Evolutionary conservation across 2,888 invertebrate genomes (phyloP).

Genomic region (Agriopis leucophaearia): DNA sequence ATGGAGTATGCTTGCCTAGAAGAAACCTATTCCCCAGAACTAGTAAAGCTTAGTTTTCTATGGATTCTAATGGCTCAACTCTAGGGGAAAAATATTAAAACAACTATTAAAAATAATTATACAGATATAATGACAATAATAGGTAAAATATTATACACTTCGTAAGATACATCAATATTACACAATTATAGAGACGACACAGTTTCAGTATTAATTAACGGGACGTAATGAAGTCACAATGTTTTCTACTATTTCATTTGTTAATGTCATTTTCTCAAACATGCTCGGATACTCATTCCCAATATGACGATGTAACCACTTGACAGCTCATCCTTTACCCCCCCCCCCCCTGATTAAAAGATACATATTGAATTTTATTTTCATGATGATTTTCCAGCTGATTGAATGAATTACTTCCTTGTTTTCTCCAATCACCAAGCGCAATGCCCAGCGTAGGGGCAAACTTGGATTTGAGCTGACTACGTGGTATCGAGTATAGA

Average conservation of each 20-base stretch:
- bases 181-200: constrained; percentile 15
- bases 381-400: too few relatives aligned
- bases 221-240: constrained; percentile 14
- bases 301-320: too few relatives aligned
- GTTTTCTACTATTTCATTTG: constrained; percentile 5
- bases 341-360: too few relatives aligned
- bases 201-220: constrained; percentile 20
- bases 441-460: too few relatives aligned
- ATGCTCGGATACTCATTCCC: neutral
- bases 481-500: too few relatives aligned
- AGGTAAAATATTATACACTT: constrained; percentile 57
- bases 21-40: too few relatives aligned
- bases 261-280: neutral
- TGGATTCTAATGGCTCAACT: neutral
- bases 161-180: constrained; percentile 36
- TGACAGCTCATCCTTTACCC: too few relatives aligned
- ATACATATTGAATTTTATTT: too few relatives aligned
- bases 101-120: constrained; percentile 63
- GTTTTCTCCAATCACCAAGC: too few relatives aligned
- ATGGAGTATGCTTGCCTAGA: too few relatives aligned
- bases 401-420: too few relatives aligned
- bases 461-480: too few relatives aligned
- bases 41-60: neutral
- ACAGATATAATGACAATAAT: constrained; percentile 69
- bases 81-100: constrained; percentile 42